These are phyloP conservation scores for Drosophila sturtevanti DNA, from an alignment of 1,140 invertebrate genomes.

Conservation along the genomic window DNA sequence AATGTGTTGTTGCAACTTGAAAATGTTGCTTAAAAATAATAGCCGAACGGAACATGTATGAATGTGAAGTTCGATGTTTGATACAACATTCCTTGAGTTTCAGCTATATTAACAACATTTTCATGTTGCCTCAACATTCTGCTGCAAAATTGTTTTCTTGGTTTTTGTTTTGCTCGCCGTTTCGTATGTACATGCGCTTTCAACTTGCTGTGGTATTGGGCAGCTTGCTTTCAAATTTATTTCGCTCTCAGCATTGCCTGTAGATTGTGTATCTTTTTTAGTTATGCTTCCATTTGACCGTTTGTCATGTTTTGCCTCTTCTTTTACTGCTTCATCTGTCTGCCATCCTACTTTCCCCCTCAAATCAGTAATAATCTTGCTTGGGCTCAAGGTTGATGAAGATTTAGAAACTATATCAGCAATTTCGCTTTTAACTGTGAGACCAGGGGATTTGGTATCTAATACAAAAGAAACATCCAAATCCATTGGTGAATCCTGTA, in stretches of 20 bases:
- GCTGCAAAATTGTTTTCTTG: constrained; percentile 18
- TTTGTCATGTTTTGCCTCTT: neutral
- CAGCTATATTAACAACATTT: no score
- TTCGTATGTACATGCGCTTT: constrained; percentile 31
- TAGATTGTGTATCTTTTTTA: neutral
- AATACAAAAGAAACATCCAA: neutral
- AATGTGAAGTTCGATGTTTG: no score
- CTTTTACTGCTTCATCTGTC: neutral
- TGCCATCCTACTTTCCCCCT: no score
- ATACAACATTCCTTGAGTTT: no score
- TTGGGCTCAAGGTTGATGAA: neutral
- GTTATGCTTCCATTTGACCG: neutral
- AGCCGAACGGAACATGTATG: no score
- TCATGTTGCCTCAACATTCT: constrained; percentile 59
- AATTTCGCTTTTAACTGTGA: neutral
- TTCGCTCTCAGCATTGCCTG: neutral
- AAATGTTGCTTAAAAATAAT: no score
- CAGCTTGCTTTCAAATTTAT: neutral
- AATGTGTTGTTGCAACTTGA: no score
- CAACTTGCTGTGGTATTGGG: neutral
- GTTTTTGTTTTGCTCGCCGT: constrained; percentile 66
- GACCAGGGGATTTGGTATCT: neutral
- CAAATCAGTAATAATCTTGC: neutral
- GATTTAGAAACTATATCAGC: neutral
- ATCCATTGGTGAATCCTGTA: neutral